Base-by-base conservation (phyloP, 1,140 invertebrate genomes). In the Drosophila insularis region DNA sequence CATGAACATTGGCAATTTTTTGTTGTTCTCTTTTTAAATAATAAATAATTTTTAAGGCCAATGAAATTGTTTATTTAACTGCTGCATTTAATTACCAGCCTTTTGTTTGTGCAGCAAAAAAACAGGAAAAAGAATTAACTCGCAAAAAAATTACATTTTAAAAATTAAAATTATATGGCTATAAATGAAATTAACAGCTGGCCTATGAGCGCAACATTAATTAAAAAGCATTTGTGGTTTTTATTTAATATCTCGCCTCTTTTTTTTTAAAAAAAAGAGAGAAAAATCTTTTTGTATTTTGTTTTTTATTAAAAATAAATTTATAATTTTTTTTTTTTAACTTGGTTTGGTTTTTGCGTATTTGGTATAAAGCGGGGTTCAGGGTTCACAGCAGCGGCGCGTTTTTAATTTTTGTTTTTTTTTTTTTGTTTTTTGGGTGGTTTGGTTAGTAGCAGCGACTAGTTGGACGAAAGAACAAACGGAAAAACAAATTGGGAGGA, bases 221-320 rank as follows among this genome's bases (percentile, higher is more conserved):
- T 89, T 79, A 87, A 87, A 75, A 87, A 80, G 68, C 72, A 77
- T 79, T 85, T 87, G 66, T 65, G 79, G 63, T 79, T 63, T 32
- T 32, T n/a, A 40, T 74, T 68, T 40, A n/a, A 59, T 39, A 50
- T 50, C 17, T 50, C 43, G 43, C 17, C 1, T 21, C 21, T 50
- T 50, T 50, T 50, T 50, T 50, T 10, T 50, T 17, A 2, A 11
- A 11, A 19, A 14, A 19, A 6, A 50, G 17, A 21, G 17, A 50
- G 43, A 19, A n/a, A 46, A 10, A 50, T 50, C 43, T 50, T 50
- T 59, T 39, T n/a, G 35, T 37, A 37, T 11, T 37, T 37, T 37
- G 8, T 37, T 35, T 35, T 6, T 35, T 37, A 37, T 13, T 37
- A n/a, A n/a, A n/a, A n/a, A n/a, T 13, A 13, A 35, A 35, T 10